Evolutionary conservation across 2,113 vertebrate species (phyloP).

Genomic region (Catharus minimus): DNA sequence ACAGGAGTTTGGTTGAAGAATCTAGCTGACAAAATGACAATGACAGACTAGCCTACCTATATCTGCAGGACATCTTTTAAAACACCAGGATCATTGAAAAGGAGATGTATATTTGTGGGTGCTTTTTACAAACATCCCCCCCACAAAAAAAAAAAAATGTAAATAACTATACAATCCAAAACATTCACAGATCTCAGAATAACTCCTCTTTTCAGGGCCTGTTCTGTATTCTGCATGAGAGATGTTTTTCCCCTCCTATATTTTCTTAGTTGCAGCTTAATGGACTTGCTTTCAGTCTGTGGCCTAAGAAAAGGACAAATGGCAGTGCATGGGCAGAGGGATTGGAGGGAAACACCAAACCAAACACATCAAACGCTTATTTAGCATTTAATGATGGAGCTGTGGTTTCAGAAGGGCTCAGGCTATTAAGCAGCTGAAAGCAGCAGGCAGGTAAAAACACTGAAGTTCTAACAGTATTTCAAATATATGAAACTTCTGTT

Average conservation of each 20-base stretch:
- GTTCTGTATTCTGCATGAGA: background rate
- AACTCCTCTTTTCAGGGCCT: accelerated
- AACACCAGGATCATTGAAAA: background rate
- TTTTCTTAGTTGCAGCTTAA: background rate
- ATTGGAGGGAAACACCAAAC: background rate
- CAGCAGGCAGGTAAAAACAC: background rate
- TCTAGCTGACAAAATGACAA: background rate
- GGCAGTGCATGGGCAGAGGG: background rate
- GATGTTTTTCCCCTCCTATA: background rate
- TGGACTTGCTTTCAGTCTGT: background rate
- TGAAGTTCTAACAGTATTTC: background rate
- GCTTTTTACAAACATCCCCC: background rate
- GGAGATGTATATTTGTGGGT: background rate
- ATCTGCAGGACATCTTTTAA: background rate
- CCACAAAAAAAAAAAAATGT: too few relatives aligned
- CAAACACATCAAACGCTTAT: background rate
- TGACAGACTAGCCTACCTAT: background rate
- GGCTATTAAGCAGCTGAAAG: background rate
- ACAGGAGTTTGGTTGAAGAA: background rate
- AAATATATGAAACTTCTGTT: background rate
- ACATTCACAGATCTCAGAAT: background rate
- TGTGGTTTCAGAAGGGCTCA: background rate
- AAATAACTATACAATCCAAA: background rate
- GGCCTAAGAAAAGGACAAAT: background rate
- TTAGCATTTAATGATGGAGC: background rate